Base-by-base conservation (phyloP, 2,888 invertebrate genomes). In the Brachyptera putata region DNA sequence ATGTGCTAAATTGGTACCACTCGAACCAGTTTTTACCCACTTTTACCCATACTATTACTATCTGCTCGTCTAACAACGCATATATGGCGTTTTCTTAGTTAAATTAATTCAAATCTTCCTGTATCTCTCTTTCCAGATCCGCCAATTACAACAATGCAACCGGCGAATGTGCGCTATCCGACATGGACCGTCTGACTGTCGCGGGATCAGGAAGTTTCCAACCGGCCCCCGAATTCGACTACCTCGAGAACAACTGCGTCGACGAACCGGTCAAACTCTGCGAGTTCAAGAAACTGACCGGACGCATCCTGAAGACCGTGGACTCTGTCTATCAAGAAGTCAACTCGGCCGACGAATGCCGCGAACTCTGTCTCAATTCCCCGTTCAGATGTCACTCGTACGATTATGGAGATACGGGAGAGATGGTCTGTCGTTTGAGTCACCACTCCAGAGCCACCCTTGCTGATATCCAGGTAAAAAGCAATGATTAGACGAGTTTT, bases 221-320 rank as follows among this genome's bases (percentile, higher is more conserved):
- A 72, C 77, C 81, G 62, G 82, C 82, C 66, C 57, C 74, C 1
- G 79, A 79, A 22, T 75, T 82, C 70, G 93, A 94, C 72, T 94
- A 92, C 76, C 81, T 94, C 77, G 93, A 94, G 75, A 94, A 93
- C 76, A 91, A 93, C 74, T 94, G 93, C 75, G 91, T 93, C 34
- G 92, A 92, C 70, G 94, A 95, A 71, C 93, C 94, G n/a, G 91
- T 91, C 53, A 93, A 92, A 74, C 79, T 95, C 64, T 95, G 95
- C 77, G 94, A 95, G 76, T 95, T 95, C 79, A 92, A 93, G 76
- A 89, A 91, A 72, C 83, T 91, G 74, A 83, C 84, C 41, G 93
- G 93, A 13, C 86, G 91, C 70, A 94, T 95, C 68, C 77, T 95
- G 66, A 95, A 95, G 77, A 95, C 95, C 0, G 95, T 95, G 50